Base-by-base conservation (phyloP, 2,797 vertebrate species). In the Chromobotia macracanthus region DNA sequence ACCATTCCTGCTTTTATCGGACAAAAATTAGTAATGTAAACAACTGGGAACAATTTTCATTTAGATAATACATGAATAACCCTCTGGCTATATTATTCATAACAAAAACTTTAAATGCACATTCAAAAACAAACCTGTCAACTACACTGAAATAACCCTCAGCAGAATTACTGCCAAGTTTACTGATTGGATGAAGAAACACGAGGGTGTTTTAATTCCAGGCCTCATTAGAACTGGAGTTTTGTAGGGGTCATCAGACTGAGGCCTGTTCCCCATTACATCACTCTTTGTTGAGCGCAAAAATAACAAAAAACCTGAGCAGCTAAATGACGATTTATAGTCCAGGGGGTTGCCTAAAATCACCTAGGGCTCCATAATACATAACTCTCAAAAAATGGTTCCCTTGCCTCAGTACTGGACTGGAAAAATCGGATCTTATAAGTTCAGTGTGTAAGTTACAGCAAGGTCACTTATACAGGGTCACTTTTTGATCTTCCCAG, bases 311-410 rank as follows among this genome's bases (percentile, higher is more conserved):
- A 72, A 13, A 13, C 48, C 16, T 21, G 9, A 80, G 51, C 41
- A 63, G 64, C 41, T 65, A 68, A 79, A 71, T 66, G 51, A 73
- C 48, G 51, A 84, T 76, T 83, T 85, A 82, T 76, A 73, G 31
- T 18, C 38, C 35, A 23, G 28, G 74, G 25, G 61, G 23, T 78
- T 72, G n/a, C 16, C 55, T 46, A 58, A 73, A 65, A 41, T 76
- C 71, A 55, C 73, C 55, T 71, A 80, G 75, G 38, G 63, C 64
- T 84, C 75, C 81, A 25, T 76, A 18, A 72, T 63, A 63, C 63
- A 72, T 80, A 82, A 79, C 80, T 82, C 66, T 69, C n/a, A 1
- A 9, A 72, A 72, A 84, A 81, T 72, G 0, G 77, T 85, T 31
- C 64, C 61, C 78, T 75, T 74, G 69, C 28, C n/a, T 71, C 58